Base-by-base conservation (phyloP, 2,113 vertebrate species). In the Tautogolabrus adspersus region DNA sequence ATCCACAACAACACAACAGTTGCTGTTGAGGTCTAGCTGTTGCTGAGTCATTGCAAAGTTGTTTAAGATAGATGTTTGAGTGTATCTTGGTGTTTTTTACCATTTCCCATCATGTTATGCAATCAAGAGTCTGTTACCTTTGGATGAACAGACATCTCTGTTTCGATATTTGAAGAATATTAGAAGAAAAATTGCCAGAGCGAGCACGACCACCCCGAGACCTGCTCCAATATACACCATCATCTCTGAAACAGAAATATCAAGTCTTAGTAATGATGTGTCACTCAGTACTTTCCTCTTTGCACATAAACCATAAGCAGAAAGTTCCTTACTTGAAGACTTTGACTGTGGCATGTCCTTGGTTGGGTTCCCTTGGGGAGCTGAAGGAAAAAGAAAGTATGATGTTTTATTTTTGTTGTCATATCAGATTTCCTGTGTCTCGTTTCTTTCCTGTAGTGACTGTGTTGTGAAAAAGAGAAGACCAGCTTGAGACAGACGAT, bases 131-230 rank as follows among this genome's bases (percentile, higher is more conserved):
- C 10, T 62, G 10, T 16, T 87, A 92, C 87, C 87, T 61, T 18
- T 38, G 37, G 65, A 56, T 19, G 44, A 6, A 0, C 7, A 63
- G 61, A 15, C 49, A 51, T 46, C 3, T 72, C 49, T 74, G 16
- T 77, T 84, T 57, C 37, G 80, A 57, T 79, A 52, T 81, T 42
- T 90, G 49, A 86, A 81, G 49, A 89, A 83, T 13, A 86, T 69
- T 6, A 89, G 21, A 19, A 92, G 30, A 9, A 59, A 23, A 0
- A 61, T 7, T 0, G 47, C 72, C 22, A 89, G 65, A 21, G 65
- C 18, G 34, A 90, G 44, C 47, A 80, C 3, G 13, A 76, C 54
- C 12, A 56, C 21, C 1, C 66, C 70, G 0, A 93, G 80, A 69
- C 80, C 58, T 11, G 42, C 69, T 57, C 85, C 81, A 0, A 81